Evolutionary conservation across 2,797 vertebrate species (phyloP).

Genomic region (Sarcophilus harrisii): DNA sequence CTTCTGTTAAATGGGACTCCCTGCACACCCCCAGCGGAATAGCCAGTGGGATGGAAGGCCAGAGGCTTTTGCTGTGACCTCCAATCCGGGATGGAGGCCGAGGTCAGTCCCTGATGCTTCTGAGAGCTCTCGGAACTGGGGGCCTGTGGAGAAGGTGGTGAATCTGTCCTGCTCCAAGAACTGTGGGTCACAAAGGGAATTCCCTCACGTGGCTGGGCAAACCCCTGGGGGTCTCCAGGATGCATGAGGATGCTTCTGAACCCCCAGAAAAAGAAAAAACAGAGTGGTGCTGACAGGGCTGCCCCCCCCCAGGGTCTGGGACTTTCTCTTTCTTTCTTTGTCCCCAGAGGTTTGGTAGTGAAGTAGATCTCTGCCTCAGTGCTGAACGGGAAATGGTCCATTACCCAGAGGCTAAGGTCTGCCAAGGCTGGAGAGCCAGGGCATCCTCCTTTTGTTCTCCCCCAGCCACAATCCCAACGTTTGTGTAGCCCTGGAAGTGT

Average conservation of each 20-base stretch:
- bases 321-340: background rate
- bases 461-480: background rate
- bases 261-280: conserved; percentile 65
- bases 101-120: background rate
- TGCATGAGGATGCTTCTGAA: conserved; percentile 58
- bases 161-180: background rate
- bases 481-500: background rate
- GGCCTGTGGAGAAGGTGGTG: background rate
- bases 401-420: background rate
- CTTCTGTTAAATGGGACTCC: background rate
- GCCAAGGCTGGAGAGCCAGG: background rate
- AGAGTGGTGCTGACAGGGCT: conserved; percentile 48
- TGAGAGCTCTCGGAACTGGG: background rate
- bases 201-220: conserved; percentile 44
- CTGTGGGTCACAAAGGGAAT: conserved; percentile 55
- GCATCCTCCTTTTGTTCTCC: background rate
- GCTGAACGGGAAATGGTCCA: background rate
- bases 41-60: too few relatives aligned
- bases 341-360: background rate
- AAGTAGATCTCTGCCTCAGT: background rate
- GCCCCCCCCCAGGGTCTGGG: background rate
- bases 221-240: conserved; percentile 40
- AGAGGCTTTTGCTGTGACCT: background rate
- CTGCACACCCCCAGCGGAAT: too few relatives aligned
- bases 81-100: background rate